These are phyloP conservation scores for cattle (Bos taurus) DNA, from an alignment of 2,113 vertebrate genomes.

Conservation along the genomic window DNA sequence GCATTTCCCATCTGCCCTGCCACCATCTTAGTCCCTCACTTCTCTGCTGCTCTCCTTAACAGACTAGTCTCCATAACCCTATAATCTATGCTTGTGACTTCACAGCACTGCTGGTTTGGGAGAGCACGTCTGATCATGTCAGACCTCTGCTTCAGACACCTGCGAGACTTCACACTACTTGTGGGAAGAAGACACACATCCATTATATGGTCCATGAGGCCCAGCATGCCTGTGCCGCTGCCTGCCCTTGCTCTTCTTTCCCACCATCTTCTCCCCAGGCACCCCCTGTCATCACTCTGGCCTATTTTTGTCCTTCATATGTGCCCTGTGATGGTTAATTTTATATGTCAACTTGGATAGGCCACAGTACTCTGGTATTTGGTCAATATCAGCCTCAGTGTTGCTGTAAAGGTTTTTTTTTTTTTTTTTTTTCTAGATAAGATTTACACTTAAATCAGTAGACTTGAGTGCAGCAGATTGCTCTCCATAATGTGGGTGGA, in stretches of 20 bases:
- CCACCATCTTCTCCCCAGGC: background rate
- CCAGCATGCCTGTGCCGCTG: rapidly evolving
- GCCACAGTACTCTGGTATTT: background rate
- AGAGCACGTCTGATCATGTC: background rate
- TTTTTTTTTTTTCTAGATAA: background rate
- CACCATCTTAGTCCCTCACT: background rate
- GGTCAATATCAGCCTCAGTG: background rate
- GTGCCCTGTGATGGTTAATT: background rate
- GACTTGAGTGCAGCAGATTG: background rate
- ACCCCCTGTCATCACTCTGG: no score
- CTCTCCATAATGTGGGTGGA: background rate
- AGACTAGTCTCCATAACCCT: background rate
- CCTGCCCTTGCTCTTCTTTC: background rate
- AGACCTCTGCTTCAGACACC: background rate
- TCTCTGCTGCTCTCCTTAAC: background rate
- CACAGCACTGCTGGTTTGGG: background rate
- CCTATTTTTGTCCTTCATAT: background rate
- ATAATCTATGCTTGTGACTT: background rate
- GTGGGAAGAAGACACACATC: background rate
- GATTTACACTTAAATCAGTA: background rate
- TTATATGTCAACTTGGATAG: background rate
- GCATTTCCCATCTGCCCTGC: no score
- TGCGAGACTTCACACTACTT: background rate
- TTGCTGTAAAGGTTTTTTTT: background rate
- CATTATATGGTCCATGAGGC: rapidly evolving